Conservation (phyloP, 2,888 invertebrate genomes). For the Trissonchulus latispiculum region DNA sequence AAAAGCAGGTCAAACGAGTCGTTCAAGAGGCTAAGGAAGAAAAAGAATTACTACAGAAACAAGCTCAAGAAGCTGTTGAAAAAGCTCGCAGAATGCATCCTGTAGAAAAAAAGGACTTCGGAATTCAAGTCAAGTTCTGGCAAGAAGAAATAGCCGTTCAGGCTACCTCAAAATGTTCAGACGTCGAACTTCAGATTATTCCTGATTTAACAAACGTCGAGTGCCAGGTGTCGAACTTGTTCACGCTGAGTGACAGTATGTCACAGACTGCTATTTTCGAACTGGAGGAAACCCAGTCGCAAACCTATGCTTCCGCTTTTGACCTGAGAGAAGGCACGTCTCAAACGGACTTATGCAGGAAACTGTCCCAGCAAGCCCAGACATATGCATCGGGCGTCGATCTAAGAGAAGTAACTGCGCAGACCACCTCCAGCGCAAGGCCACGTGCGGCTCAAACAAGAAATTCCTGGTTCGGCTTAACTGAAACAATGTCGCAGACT, state of each 20-base stretch:
- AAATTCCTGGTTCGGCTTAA: background rate
- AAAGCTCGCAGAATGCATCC: background rate
- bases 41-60: background rate
- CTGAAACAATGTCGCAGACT: background rate
- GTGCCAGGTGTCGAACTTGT: background rate
- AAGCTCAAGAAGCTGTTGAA: background rate
- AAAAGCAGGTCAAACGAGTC: background rate
- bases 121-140: background rate
- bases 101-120: background rate
- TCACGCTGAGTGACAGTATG: background rate
- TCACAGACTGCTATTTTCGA: background rate
- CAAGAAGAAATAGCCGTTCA: background rate
- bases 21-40: background rate
- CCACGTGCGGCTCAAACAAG: background rate
- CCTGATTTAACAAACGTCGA: background rate
- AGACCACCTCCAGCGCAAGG: background rate
- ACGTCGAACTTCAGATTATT: background rate
- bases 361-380: background rate
- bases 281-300: background rate
- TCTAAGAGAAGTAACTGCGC: background rate
- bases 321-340: constrained; percentile 10
- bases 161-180: background rate
- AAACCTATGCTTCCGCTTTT: background rate
- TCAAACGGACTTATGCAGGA: constrained; percentile 2
- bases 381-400: constrained; percentile 2